These are phyloP conservation scores for Nematolebias whitei DNA, from an alignment of 2,113 vertebrate species.

Conservation along the genomic window DNA sequence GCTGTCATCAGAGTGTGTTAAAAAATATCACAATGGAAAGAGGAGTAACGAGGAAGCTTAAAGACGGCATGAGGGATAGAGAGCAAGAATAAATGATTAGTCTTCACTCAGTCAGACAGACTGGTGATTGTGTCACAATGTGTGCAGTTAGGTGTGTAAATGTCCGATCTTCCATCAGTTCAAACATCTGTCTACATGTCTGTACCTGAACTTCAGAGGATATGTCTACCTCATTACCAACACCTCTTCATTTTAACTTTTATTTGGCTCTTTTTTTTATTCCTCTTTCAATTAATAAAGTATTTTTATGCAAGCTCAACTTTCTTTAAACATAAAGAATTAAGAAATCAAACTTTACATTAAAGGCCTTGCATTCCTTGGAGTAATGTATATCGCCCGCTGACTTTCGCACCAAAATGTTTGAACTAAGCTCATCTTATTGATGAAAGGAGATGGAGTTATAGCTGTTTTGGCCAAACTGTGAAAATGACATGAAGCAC, in stretches of 20 bases:
- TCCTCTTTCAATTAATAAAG: neutral
- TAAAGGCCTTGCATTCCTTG: no score
- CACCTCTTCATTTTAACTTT: conserved; percentile 11
- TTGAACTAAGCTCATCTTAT: no score
- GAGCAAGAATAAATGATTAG: conserved; percentile 25
- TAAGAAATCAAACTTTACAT: no score
- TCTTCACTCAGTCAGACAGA: conserved; percentile 57
- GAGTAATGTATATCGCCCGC: no score
- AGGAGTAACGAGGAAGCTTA: conserved; percentile 39
- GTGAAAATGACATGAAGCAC: no score
- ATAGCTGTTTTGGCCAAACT: no score
- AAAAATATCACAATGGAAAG: conserved; percentile 49
- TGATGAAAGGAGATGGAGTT: no score
- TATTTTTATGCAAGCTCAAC: neutral
- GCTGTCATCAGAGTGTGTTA: conserved; percentile 55
- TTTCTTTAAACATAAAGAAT: neutral
- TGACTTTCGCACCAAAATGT: no score
- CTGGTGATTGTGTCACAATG: conserved; percentile 13
- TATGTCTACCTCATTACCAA: conserved; percentile 15
- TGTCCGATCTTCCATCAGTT: conserved; percentile 35
- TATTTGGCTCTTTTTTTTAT: neutral
- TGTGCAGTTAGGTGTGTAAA: conserved; percentile 21
- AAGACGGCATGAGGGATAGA: conserved; percentile 31
- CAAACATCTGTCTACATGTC: conserved; percentile 66
- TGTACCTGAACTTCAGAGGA: conserved; percentile 60